phyloP scores from a whole-genome alignment of 2,113 vertebrate species.

The Capra hircus region DNA sequence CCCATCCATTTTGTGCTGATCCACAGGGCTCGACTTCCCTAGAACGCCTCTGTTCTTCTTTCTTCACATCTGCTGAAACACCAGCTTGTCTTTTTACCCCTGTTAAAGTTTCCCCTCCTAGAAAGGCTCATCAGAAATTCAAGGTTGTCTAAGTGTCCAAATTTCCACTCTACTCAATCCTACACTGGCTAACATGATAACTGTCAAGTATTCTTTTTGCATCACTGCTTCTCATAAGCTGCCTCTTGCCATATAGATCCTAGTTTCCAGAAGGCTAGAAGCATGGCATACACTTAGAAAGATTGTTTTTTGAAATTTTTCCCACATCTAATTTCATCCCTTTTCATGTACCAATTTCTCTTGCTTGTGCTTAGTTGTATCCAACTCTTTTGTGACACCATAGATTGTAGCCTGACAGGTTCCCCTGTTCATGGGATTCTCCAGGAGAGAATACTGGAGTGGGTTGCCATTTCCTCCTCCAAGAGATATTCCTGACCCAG shows the following conservation, averaged over 20 bases:
- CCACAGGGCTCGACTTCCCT: not conserved
- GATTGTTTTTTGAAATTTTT: not conserved
- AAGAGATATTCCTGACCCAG: not conserved
- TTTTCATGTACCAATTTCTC: not conserved
- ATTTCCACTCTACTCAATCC: too few relatives aligned
- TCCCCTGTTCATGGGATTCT: not conserved
- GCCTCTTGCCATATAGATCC: not conserved
- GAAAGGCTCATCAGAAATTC: too few relatives aligned
- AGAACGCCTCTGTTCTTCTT: too few relatives aligned
- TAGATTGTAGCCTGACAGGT: not conserved
- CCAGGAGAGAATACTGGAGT: not conserved
- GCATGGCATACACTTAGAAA: not conserved
- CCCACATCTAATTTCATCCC: not conserved
- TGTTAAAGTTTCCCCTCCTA: too few relatives aligned
- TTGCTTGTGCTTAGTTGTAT: not conserved
- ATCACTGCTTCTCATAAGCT: not conserved
- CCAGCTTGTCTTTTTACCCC: too few relatives aligned
- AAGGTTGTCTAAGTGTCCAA: too few relatives aligned
- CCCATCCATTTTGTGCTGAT: not conserved
- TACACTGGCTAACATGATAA: not conserved
- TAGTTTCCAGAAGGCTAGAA: not conserved
- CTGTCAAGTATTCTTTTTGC: not conserved
- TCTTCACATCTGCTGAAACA: too few relatives aligned
- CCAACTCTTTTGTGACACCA: not conserved
- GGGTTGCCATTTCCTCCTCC: not conserved